Evolutionary conservation across 2,113 vertebrate genomes (phyloP).

Genomic region (Trematocara macrostoma): DNA sequence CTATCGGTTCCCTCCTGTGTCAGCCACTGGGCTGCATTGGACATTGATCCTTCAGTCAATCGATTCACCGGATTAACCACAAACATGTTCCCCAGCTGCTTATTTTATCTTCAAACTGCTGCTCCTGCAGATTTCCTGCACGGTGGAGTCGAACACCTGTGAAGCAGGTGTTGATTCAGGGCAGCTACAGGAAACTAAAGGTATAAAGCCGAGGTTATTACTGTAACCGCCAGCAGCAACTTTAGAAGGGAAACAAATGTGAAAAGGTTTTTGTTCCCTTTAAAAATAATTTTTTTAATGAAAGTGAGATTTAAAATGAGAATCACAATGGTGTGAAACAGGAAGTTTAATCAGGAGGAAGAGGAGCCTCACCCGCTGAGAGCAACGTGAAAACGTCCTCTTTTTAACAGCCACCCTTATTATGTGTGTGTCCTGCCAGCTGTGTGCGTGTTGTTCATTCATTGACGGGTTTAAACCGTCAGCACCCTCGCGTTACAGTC

Average conservation of each 20-base stretch:
- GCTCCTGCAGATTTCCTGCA: background rate
- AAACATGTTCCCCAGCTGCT: background rate
- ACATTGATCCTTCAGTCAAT: background rate
- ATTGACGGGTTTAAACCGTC: background rate
- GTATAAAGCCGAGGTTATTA: background rate
- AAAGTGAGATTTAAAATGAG: background rate
- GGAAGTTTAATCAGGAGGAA: background rate
- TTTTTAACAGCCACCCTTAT: background rate
- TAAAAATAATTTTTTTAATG: rapidly evolving
- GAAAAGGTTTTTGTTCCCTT: background rate
- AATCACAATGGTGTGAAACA: background rate
- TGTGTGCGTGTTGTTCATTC: background rate
- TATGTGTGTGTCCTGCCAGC: background rate
- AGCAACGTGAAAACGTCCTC: background rate
- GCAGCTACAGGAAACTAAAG: background rate
- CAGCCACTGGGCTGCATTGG: background rate
- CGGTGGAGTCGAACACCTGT: background rate
- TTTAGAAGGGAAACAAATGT: background rate
- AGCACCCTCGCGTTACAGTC: background rate
- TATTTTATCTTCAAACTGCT: background rate
- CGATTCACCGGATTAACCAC: background rate
- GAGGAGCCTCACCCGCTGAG: background rate
- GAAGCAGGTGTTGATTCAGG: background rate
- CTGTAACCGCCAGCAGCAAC: background rate
- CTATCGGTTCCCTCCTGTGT: background rate